These are phyloP conservation scores for Sitophilus oryzae DNA, from an alignment of 1,140 invertebrate genomes.

Conservation along the genomic window DNA sequence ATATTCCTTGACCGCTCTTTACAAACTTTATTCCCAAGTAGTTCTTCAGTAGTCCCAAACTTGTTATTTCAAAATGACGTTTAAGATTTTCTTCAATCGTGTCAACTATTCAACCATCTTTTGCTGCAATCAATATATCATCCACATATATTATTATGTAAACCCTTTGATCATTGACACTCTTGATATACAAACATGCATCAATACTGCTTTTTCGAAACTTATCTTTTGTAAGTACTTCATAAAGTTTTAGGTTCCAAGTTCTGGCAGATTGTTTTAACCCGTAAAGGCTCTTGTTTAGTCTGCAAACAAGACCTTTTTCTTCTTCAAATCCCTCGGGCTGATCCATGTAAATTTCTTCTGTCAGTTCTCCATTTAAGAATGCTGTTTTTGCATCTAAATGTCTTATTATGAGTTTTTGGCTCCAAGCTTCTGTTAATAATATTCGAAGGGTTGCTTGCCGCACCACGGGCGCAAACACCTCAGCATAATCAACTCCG, in stretches of 20 bases:
- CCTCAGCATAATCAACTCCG: not conserved
- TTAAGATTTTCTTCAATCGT: not conserved
- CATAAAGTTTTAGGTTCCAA: conserved; percentile 36
- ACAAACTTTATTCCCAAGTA: too few relatives aligned
- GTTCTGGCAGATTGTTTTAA: conserved; percentile 36
- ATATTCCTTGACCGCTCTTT: too few relatives aligned
- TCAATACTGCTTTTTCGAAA: not conserved
- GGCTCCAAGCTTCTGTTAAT: too few relatives aligned
- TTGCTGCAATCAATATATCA: not conserved
- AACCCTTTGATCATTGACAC: not conserved
- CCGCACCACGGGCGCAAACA: too few relatives aligned
- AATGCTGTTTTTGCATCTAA: conserved; percentile 32
- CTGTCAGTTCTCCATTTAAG: conserved; percentile 19
- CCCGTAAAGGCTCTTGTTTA: conserved; percentile 41
- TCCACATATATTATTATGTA: not conserved
- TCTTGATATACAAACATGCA: not conserved
- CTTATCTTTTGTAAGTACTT: too few relatives aligned
- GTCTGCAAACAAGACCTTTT: conserved; percentile 35
- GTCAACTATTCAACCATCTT: not conserved
- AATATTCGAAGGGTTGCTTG: too few relatives aligned
- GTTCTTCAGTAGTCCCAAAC: not conserved
- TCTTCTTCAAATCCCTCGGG: conserved; percentile 21
- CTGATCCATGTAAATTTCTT: conserved; percentile 30
- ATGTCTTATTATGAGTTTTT: too few relatives aligned
- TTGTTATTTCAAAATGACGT: not conserved